Conservation (phyloP, 1,140 invertebrate species). For the Uloborus diversus region DNA sequence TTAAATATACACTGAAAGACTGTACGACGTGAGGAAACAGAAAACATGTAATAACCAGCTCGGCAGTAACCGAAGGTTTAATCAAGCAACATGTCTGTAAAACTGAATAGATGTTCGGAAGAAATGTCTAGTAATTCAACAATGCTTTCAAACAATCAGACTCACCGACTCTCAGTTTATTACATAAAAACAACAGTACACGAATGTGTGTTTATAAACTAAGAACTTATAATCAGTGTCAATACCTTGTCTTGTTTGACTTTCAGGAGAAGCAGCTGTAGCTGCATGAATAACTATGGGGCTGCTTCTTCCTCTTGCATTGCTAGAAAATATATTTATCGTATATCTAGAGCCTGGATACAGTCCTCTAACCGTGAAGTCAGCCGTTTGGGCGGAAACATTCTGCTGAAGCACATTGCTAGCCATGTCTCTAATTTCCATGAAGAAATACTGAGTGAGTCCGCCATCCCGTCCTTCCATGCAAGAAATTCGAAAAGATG, state of each 20-base stretch:
- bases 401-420: constrained; percentile 61
- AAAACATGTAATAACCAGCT: too few species aligned
- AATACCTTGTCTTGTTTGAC: constrained; percentile 58
- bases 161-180: too few species aligned
- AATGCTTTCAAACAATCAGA: too few species aligned
- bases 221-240: too few species aligned
- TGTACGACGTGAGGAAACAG: too few species aligned
- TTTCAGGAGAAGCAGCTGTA: constrained; percentile 54
- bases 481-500: constrained; percentile 79
- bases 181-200: too few species aligned
- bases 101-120: too few species aligned
- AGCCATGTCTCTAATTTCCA: constrained; percentile 76
- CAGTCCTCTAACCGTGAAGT: constrained; percentile 51
- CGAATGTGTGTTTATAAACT: too few species aligned
- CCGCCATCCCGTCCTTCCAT: constrained; percentile 86
- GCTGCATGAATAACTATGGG: constrained; percentile 61
- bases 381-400: constrained; percentile 46
- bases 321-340: constrained; percentile 75
- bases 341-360: constrained; percentile 41
- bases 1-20: too few species aligned
- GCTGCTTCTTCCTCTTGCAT: constrained; percentile 75
- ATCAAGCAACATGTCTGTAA: too few species aligned
- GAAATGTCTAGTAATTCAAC: too few species aligned
- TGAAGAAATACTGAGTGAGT: constrained; percentile 78
- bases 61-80: too few species aligned